These are phyloP conservation scores for Geococcyx californianus DNA, from an alignment of 2,113 vertebrate species.

Conservation along the genomic window DNA sequence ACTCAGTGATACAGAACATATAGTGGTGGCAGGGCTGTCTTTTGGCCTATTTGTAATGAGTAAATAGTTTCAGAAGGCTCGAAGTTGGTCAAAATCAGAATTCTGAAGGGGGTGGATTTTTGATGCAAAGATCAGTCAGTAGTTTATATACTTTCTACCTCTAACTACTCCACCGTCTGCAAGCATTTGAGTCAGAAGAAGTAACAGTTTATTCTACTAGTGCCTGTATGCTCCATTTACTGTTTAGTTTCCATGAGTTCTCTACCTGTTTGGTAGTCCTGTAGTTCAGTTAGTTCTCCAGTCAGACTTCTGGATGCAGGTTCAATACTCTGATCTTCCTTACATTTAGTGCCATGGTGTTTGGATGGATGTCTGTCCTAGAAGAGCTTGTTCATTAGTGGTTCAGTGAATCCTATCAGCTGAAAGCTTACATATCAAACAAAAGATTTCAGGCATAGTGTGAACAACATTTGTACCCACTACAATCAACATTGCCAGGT, in stretches of 20 bases:
- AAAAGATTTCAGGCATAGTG: conserved; percentile 3
- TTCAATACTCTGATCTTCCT: neutral
- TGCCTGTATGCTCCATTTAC: neutral
- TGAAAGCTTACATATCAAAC: conserved; percentile 8
- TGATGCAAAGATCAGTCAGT: neutral
- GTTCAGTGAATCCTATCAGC: neutral
- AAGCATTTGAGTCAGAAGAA: neutral
- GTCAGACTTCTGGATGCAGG: neutral
- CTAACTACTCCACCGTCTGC: neutral
- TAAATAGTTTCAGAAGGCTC: neutral
- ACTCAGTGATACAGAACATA: neutral
- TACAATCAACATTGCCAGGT: neutral
- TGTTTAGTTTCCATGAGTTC: neutral
- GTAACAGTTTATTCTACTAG: neutral
- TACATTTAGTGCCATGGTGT: neutral
- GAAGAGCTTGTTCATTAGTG: neutral
- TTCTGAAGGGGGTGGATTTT: neutral
- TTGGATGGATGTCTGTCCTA: neutral
- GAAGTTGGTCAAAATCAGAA: neutral
- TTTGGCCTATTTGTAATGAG: neutral
- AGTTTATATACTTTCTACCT: neutral
- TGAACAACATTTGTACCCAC: neutral
- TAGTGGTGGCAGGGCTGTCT: neutral
- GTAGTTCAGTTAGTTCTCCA: neutral
- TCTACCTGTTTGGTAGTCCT: neutral